Evolutionary conservation across 2,797 vertebrate species (phyloP).

Genomic region (Sylvia borin): DNA sequence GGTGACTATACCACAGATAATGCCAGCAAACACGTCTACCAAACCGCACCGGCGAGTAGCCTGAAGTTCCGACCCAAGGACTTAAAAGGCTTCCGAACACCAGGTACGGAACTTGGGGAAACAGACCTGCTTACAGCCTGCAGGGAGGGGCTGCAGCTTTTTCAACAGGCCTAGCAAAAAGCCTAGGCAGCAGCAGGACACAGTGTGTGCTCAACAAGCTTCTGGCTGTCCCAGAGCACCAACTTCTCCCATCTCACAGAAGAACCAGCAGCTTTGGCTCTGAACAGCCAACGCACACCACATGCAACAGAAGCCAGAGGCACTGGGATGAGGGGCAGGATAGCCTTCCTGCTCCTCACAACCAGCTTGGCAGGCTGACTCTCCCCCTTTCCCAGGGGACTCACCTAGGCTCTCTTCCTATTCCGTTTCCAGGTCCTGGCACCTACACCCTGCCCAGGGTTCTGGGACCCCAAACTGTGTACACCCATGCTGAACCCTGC

Average conservation of each 20-base stretch:
- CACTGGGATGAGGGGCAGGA: background rate
- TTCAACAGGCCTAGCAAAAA: background rate
- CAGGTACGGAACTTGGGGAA: background rate
- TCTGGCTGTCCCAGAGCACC: background rate
- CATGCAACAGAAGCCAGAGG: background rate
- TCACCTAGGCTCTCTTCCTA: background rate
- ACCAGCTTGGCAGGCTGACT: background rate
- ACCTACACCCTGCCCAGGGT: background rate
- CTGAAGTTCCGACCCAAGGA: background rate
- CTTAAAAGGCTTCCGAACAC: accelerated
- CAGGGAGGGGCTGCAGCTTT: background rate
- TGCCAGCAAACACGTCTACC: background rate
- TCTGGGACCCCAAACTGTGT: background rate
- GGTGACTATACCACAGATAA: background rate
- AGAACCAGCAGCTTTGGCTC: background rate
- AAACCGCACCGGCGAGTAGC: accelerated
- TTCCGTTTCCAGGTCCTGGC: background rate
- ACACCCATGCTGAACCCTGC: accelerated
- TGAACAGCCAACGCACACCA: accelerated
- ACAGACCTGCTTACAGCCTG: background rate
- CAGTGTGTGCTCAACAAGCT: background rate
- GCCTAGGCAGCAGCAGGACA: background rate
- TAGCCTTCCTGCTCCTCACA: background rate
- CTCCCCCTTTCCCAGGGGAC: background rate
- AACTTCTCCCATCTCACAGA: background rate